These are phyloP conservation scores for Cladopsammia gracilis DNA, from an alignment of 64 coral and sea anemone species.

Conservation along the genomic window DNA sequence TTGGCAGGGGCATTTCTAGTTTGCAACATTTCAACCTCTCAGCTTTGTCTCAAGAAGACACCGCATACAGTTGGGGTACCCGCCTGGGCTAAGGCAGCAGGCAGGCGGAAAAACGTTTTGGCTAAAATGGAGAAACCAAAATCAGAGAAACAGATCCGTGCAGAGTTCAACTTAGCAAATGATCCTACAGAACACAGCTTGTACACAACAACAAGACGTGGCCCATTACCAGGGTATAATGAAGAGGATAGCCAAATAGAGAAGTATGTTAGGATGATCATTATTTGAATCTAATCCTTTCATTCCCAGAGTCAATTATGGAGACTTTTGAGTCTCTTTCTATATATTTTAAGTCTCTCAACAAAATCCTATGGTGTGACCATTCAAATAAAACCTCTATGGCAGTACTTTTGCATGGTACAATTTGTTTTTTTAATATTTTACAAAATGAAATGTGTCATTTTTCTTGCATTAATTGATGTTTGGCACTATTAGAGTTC, in stretches of 20 bases:
- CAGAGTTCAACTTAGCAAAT: slow-evolving; percentile 87
- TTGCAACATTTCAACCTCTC: slow-evolving; percentile 65
- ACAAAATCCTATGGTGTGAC: too few species aligned
- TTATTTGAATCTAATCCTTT: too few species aligned
- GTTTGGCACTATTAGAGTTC: too few species aligned
- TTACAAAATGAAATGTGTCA: too few species aligned
- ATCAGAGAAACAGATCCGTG: slow-evolving; percentile 82
- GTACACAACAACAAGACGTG: slow-evolving; percentile 80
- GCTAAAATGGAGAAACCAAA: slow-evolving; percentile 89
- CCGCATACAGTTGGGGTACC: slow-evolving; percentile 95
- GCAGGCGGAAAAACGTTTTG: slow-evolving; percentile 70
- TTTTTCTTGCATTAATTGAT: too few species aligned
- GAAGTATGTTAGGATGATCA: slow-evolving; percentile 48
- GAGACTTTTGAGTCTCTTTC: too few species aligned
- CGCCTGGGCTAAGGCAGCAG: slow-evolving; percentile 96
- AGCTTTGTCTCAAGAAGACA: slow-evolving; percentile 64
- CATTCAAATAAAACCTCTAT: too few species aligned
- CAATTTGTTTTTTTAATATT: too few species aligned
- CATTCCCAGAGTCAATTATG: too few species aligned
- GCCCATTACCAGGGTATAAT: background rate
- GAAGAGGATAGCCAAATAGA: slow-evolving; percentile 29
- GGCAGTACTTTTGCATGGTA: too few species aligned
- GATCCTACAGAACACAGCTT: slow-evolving; percentile 78
- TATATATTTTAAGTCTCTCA: too few species aligned
- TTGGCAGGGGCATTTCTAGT: background rate